These are phyloP conservation scores for Euglossa dilemma DNA, from an alignment of 1,140 invertebrate genomes.

Conservation along the genomic window DNA sequence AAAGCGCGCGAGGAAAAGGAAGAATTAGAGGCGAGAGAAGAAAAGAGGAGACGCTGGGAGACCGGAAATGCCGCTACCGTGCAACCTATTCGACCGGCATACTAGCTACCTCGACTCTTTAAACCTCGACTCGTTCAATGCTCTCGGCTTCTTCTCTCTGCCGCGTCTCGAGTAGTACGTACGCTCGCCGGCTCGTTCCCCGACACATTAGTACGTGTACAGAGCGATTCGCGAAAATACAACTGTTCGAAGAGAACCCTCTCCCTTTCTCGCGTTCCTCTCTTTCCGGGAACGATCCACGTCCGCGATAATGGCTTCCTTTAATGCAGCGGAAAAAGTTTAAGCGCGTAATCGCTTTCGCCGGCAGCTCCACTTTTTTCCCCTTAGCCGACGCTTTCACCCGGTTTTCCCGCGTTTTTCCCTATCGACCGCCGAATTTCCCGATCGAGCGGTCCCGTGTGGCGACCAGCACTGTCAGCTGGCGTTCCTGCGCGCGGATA, in stretches of 20 bases:
- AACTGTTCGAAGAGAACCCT: neutral
- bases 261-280: neutral
- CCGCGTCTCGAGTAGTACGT: neutral
- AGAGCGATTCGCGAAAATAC: constrained; percentile 23
- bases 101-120: constrained; percentile 31
- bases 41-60: neutral
- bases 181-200: neutral
- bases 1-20: neutral
- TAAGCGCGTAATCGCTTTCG: constrained; percentile 27
- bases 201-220: constrained; percentile 42
- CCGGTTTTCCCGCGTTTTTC: neutral
- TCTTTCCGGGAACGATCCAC: constrained; percentile 10
- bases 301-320: constrained; percentile 28
- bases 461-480: neutral
- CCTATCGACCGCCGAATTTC: neutral
- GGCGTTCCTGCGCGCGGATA: neutral
- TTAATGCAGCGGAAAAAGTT: constrained; percentile 20
- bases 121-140: constrained; percentile 30
- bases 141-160: constrained; percentile 35
- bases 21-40: constrained; percentile 10
- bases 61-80: neutral
- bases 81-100: constrained; percentile 37
- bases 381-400: too few species aligned
- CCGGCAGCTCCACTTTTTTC: neutral
- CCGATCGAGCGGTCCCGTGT: neutral